Percentiles rank a stretch among this genome's conserved stretches.
Conservation (phyloP, 2,797 vertebrate genomes). For the Gymnopithys bicolor region DNA sequence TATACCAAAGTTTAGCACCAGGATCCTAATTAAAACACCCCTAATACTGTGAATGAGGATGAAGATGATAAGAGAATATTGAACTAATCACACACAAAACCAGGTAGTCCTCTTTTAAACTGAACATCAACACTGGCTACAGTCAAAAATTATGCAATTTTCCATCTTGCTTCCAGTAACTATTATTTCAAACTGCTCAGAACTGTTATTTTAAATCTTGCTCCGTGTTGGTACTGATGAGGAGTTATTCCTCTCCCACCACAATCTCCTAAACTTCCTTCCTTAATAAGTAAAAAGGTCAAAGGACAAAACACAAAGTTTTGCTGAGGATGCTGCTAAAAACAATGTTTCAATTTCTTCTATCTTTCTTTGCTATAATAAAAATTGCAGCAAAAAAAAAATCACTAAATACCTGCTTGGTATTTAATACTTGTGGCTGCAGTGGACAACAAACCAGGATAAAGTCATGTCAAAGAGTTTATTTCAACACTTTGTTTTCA, state of each 20-base stretch:
- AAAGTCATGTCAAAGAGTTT: neutral
- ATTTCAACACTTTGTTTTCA: neutral
- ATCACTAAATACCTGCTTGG: neutral
- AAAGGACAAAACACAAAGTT: neutral
- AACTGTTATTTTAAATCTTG: neutral
- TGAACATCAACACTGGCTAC: neutral
- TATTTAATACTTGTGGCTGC: neutral
- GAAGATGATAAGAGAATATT: neutral
- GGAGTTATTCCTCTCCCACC: neutral
- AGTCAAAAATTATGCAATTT: neutral
- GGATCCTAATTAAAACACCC: neutral
- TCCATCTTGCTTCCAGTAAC: neutral
- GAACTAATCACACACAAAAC: neutral
- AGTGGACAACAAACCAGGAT: neutral
- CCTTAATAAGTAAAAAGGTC: neutral
- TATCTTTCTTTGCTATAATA: neutral
- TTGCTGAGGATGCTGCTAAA: neutral
- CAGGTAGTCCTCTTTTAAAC: neutral
- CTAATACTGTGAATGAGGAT: accelerated
- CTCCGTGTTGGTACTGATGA: neutral
- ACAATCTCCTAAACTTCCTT: neutral
- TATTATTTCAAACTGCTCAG: neutral
- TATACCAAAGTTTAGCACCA: neutral
- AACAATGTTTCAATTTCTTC: neutral
- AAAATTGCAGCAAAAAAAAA: neutral